Evolutionary conservation across 2,888 invertebrate genomes (phyloP).

Genomic region (Ptycholaimellus sp.): DNA sequence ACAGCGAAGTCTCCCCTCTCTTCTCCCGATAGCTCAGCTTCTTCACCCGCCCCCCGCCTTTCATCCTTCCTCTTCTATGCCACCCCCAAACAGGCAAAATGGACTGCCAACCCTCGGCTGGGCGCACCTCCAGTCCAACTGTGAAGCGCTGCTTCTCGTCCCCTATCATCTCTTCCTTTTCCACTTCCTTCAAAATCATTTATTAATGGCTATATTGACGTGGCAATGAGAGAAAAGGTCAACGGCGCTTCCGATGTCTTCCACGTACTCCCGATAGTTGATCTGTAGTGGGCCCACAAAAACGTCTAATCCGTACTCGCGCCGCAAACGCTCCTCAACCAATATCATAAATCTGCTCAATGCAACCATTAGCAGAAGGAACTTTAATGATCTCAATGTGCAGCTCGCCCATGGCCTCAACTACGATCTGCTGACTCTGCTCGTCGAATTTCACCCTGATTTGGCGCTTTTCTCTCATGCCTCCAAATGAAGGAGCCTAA

Average conservation of each 20-base stretch:
- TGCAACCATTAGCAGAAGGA: neutral
- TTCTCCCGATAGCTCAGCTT: neutral
- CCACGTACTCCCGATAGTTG: slow-evolving; percentile 50
- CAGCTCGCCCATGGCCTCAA: slow-evolving; percentile 76
- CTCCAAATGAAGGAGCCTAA: too few relatives aligned
- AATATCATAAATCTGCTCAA: neutral
- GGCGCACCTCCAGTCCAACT: too few relatives aligned
- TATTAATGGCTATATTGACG: too few relatives aligned
- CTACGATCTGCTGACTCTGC: slow-evolving; percentile 14
- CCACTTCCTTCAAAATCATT: too few relatives aligned
- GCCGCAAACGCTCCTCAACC: slow-evolving; percentile 41
- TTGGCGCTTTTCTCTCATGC: too few relatives aligned
- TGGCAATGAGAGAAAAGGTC: too few relatives aligned
- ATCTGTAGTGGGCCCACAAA: slow-evolving; percentile 73
- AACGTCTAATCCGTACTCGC: slow-evolving; percentile 60
- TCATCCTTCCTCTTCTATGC: too few relatives aligned
- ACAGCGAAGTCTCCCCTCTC: slow-evolving; percentile 4
- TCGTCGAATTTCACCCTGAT: neutral
- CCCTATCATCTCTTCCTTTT: too few relatives aligned
- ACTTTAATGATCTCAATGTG: slow-evolving; percentile 45
- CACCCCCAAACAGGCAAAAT: too few relatives aligned
- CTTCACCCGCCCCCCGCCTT: neutral
- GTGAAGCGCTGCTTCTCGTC: too few relatives aligned
- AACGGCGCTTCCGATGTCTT: too few relatives aligned
- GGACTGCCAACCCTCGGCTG: too few relatives aligned